Conservation (phyloP, 2,888 invertebrate genomes). For the Arctia plantaginis region DNA sequence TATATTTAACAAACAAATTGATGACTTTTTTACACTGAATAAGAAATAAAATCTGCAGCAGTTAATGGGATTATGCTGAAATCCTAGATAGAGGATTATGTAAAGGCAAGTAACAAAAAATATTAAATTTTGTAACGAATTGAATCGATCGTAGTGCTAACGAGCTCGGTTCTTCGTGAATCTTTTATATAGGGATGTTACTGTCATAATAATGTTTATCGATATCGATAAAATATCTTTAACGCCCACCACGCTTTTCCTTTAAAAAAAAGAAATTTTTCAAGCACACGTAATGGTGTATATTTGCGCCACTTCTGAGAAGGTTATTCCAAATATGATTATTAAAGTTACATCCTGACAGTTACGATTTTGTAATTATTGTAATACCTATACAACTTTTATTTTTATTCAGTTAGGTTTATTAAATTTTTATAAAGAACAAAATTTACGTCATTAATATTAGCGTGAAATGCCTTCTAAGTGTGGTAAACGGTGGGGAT, state of each 20-base stretch:
- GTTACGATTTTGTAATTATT: too few relatives aligned
- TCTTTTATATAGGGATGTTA: constrained; percentile 53
- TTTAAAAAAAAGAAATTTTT: not conserved
- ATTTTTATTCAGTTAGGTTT: too few relatives aligned
- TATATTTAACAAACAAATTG: not conserved
- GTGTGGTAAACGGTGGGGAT: not conserved
- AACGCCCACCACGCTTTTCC: not conserved
- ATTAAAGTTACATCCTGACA: too few relatives aligned
- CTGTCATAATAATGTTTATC: constrained; percentile 33
- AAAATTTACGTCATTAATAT: too few relatives aligned
- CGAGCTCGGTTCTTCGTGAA: constrained; percentile 57
- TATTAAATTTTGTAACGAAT: constrained; percentile 47
- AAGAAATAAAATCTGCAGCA: not conserved
- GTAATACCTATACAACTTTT: too few relatives aligned
- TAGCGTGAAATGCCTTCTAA: too few relatives aligned
- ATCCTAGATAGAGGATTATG: constrained; percentile 15
- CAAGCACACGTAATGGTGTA: too few relatives aligned
- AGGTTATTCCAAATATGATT: too few relatives aligned
- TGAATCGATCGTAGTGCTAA: constrained; percentile 57
- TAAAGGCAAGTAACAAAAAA: constrained; percentile 34
- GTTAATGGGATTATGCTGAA: not conserved
- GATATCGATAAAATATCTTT: constrained; percentile 34
- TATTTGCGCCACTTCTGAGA: too few relatives aligned
- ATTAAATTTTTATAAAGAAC: too few relatives aligned
- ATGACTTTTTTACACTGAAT: not conserved